Conservation (phyloP, 2,113 vertebrate species). For the Cyprinodon tularosa region DNA sequence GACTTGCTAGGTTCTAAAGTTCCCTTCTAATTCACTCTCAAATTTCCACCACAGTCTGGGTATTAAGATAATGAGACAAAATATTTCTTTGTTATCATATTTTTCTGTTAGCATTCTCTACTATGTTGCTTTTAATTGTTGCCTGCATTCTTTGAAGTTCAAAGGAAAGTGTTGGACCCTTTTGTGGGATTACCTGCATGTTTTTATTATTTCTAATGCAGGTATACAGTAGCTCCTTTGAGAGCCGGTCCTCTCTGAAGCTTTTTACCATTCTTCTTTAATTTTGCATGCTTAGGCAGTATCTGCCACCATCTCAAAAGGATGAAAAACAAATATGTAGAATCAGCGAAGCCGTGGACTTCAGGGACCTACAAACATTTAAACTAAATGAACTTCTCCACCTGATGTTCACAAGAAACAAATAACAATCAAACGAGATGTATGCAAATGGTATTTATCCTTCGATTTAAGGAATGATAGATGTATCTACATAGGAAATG, state of each 20-base stretch:
- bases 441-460: slow-evolving; percentile 68
- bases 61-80: slow-evolving; percentile 71
- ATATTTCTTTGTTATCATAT: slow-evolving; percentile 71
- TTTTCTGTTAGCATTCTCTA: slow-evolving; percentile 62
- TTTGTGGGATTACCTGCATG: slow-evolving; percentile 76
- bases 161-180: slow-evolving; percentile 76
- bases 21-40: slow-evolving; percentile 43
- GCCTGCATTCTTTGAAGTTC: slow-evolving; percentile 80
- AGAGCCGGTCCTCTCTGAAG: slow-evolving; percentile 68
- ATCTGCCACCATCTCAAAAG: slow-evolving; percentile 62
- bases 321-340: slow-evolving; percentile 62
- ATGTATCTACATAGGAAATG: slow-evolving; percentile 40
- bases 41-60: slow-evolving; percentile 56
- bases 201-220: slow-evolving; percentile 68
- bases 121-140: slow-evolving; percentile 79
- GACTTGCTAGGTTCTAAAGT: slow-evolving; percentile 22
- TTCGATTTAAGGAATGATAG: slow-evolving; percentile 57
- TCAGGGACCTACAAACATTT: slow-evolving; percentile 62
- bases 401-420: slow-evolving; percentile 50
- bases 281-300: slow-evolving; percentile 43
- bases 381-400: slow-evolving; percentile 57
- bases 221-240: slow-evolving; percentile 74
- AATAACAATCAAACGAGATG: slow-evolving; percentile 59
- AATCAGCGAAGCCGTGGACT: slow-evolving; percentile 36
- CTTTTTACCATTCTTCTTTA: slow-evolving; percentile 33